These are phyloP conservation scores for Helleia helle DNA, from an alignment of 2,888 invertebrate genomes.

Conservation along the genomic window DNA sequence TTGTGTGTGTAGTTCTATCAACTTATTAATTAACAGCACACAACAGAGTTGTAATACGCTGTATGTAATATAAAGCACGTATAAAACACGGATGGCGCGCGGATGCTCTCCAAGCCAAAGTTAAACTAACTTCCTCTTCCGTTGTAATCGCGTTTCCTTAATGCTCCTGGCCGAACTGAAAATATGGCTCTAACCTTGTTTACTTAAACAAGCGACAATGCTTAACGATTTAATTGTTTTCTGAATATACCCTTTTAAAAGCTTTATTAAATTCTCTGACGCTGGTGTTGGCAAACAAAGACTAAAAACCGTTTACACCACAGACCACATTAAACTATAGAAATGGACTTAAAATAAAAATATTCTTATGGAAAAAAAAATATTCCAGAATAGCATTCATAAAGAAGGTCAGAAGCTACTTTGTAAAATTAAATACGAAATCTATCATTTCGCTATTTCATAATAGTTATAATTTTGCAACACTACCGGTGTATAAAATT, in stretches of 20 bases:
- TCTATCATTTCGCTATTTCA: too few species aligned
- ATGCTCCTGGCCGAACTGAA: slow-evolving; percentile 40
- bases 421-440: too few species aligned
- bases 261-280: slow-evolving; percentile 5
- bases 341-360: slow-evolving; percentile 15
- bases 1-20: too few species aligned
- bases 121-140: slow-evolving; percentile 59
- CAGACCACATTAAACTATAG: not conserved
- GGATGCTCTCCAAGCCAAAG: slow-evolving; percentile 40
- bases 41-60: too few species aligned
- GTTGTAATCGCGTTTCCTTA: slow-evolving; percentile 60
- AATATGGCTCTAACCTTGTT: slow-evolving; percentile 31
- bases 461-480: too few species aligned
- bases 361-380: too few species aligned
- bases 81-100: slow-evolving; percentile 36
- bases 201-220: slow-evolving; percentile 19
- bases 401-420: too few species aligned
- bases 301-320: not conserved
- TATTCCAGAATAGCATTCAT: too few species aligned
- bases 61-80: too few species aligned
- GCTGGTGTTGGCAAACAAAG: not conserved
- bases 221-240: slow-evolving; percentile 20
- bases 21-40: too few species aligned
- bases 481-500: too few species aligned
- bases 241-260: slow-evolving; percentile 1